Evolutionary conservation across 2,888 invertebrate species (phyloP).

Genomic region (Drepanosiphum platanoidis): DNA sequence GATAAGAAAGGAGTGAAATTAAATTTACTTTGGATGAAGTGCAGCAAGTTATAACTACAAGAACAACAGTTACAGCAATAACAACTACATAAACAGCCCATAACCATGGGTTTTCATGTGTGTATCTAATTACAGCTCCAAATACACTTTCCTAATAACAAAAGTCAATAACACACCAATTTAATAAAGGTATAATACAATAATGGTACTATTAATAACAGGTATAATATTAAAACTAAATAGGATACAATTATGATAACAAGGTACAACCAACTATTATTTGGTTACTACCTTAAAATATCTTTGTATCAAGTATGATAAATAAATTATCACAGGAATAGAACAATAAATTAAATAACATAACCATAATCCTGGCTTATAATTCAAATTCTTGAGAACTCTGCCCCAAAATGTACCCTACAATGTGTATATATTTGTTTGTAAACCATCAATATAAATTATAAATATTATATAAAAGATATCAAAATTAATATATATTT

Average conservation of each 20-base stretch:
- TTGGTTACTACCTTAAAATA: constrained; percentile 74
- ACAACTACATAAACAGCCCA: constrained; percentile 87
- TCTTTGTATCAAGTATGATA: constrained; percentile 75
- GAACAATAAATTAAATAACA: constrained; percentile 81
- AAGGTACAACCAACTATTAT: constrained; percentile 8
- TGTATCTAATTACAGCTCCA: constrained; percentile 68
- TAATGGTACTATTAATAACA: not conserved
- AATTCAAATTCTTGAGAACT: constrained; percentile 78
- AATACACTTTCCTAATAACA: constrained; percentile 50
- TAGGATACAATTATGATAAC: not conserved
- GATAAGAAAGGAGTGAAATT: constrained; percentile 6
- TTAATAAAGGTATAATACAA: not conserved
- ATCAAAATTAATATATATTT: not conserved
- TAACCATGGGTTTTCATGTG: constrained; percentile 88
- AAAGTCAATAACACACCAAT: too few species aligned
- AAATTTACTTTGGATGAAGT: constrained; percentile 71
- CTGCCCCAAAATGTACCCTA: constrained; percentile 80
- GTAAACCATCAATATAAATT: not conserved
- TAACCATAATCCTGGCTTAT: constrained; percentile 84
- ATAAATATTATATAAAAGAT: not conserved
- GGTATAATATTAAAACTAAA: not conserved
- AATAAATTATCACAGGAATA: constrained; percentile 77
- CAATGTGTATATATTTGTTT: constrained; percentile 35
- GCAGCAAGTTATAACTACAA: constrained; percentile 85
- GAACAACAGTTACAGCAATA: constrained; percentile 80